Evolutionary conservation across 2,797 vertebrate genomes (phyloP).

Genomic region (Cuculus canorus): DNA sequence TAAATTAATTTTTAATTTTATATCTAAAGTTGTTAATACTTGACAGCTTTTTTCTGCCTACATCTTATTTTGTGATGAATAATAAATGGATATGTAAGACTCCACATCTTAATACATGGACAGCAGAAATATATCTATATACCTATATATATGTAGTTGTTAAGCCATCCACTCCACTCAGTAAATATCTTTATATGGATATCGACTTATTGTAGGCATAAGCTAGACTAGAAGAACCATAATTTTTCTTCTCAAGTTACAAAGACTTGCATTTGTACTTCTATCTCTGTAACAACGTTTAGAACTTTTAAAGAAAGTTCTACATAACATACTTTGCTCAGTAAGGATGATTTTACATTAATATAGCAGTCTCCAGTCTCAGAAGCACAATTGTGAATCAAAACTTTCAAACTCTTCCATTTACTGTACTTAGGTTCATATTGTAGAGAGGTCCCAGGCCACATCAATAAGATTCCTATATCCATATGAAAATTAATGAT

Average conservation of each 20-base stretch:
- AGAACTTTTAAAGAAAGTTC: not conserved
- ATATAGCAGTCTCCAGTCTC: not conserved
- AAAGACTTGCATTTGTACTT: not conserved
- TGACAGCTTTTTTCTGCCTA: not conserved
- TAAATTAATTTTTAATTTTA: not conserved
- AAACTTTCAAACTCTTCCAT: not conserved
- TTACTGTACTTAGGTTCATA: not conserved
- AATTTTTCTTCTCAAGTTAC: not conserved
- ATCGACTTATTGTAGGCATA: not conserved
- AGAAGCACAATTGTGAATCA: not conserved
- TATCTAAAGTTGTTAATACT: not conserved
- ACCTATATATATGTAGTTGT: not conserved
- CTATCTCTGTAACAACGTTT: not conserved
- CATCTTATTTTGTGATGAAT: not conserved
- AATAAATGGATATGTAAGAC: not conserved
- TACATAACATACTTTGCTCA: not conserved
- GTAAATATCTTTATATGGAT: not conserved
- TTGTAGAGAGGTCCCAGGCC: not conserved
- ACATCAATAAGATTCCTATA: not conserved
- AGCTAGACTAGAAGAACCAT: not conserved
- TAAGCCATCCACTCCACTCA: not conserved
- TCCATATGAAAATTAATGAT: not conserved
- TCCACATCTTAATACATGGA: not conserved
- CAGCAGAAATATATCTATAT: not conserved
- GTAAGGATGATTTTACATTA: not conserved